Evolutionary conservation across 2,797 vertebrate genomes (phyloP).

Genomic region (Gastrophryne carolinensis): DNA sequence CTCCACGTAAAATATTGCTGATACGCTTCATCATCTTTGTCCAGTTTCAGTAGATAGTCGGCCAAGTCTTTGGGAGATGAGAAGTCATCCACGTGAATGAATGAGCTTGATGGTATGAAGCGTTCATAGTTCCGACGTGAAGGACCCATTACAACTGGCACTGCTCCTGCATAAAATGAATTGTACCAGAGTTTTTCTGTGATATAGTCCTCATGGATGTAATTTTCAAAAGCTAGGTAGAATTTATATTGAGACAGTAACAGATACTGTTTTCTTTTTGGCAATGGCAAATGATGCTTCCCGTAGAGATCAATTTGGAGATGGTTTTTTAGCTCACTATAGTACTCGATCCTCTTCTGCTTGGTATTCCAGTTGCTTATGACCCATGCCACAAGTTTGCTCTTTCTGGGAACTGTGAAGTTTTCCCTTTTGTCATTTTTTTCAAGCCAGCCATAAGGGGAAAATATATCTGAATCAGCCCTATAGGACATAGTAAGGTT

Average conservation of each 20-base stretch:
- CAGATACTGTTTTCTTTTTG: not conserved
- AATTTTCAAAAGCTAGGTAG: slow-evolving; percentile 37
- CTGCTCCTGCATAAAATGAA: not conserved
- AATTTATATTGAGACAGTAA: slow-evolving; percentile 12
- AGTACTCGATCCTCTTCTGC: not conserved
- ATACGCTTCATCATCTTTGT: slow-evolving; percentile 22
- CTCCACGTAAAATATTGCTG: slow-evolving; percentile 27
- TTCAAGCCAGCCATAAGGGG: slow-evolving; percentile 45
- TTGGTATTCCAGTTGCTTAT: slow-evolving; percentile 15
- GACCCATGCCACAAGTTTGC: slow-evolving; percentile 9
- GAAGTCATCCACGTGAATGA: slow-evolving; percentile 36
- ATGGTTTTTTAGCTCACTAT: not conserved
- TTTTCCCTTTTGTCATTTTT: not conserved
- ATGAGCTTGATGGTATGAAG: slow-evolving; percentile 15
- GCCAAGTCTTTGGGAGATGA: not conserved
- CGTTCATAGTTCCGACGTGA: slow-evolving; percentile 30
- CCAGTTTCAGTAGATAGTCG: not conserved
- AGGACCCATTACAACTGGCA: slow-evolving; percentile 29
- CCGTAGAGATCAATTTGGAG: slow-evolving; percentile 16
- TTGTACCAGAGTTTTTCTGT: slow-evolving; percentile 31
- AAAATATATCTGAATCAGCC: not conserved
- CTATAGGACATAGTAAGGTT: slow-evolving; percentile 33
- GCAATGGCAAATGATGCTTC: not conserved
- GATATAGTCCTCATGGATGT: slow-evolving; percentile 26
- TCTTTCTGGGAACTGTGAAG: slow-evolving; percentile 7